Percentiles rank a stretch among this genome's conserved stretches.
Evolutionary conservation across 2,888 invertebrate species (phyloP).

Genomic region (Chloroclystis v-ata): DNA sequence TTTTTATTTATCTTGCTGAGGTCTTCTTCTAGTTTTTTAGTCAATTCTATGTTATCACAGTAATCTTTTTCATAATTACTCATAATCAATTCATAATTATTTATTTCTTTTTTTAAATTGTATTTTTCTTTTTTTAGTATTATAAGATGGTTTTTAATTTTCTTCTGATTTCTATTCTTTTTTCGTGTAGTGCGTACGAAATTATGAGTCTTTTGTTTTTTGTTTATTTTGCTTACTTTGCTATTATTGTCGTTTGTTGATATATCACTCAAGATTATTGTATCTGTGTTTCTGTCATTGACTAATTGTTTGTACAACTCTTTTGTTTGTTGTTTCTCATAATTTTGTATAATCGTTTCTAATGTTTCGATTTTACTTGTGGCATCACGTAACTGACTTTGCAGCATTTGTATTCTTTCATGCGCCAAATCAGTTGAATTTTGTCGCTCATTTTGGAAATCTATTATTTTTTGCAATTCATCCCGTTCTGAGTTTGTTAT

Average conservation of each 20-base stretch:
- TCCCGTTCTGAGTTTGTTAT: background rate
- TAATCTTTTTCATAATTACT: background rate
- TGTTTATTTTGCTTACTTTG: background rate
- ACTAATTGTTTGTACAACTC: no score
- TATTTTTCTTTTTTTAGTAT: background rate
- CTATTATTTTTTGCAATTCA: background rate
- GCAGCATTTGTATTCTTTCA: background rate
- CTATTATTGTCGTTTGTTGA: background rate
- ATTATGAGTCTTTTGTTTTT: background rate
- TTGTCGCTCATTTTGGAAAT: background rate
- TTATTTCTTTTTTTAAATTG: background rate
- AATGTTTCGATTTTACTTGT: no score
- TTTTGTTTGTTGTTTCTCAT: no score
- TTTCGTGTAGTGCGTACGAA: background rate
- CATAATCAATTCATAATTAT: background rate
- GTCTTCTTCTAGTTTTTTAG: background rate
- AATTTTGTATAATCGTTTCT: no score
- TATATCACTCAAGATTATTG: no score
- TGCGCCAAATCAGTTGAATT: background rate
- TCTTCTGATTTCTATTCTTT: background rate
- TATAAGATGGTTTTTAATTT: background rate
- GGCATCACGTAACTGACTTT: background rate
- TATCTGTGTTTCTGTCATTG: no score
- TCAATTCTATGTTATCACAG: background rate
- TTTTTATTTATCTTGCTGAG: background rate